Evolutionary conservation across 2,888 invertebrate species (phyloP), one percentile per base, ranked within the genome.

Genomic region (Galeruca laticollis): DNA sequence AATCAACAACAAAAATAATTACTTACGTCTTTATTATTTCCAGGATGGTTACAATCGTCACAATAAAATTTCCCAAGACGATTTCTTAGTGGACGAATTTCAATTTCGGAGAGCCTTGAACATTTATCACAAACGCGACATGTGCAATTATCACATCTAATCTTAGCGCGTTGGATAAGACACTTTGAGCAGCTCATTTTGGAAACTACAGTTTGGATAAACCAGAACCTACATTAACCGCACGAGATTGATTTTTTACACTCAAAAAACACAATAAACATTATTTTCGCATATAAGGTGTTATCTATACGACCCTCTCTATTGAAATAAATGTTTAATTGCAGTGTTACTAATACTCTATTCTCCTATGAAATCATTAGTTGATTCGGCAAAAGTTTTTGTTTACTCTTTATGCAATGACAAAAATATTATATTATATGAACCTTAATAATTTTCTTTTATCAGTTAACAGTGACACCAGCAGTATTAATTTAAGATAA

Each of bases 61-160:
- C 56, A 57, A 35, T 57, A 57, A 57, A 33, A 57, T 57, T 57
- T 57, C 1, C 33, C 26, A 8, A 57, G 15, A 15, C 56, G 33
- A 18, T 57, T 57, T 15, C 56, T 57, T 35, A 57, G n/a, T 0
- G 56, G 56, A 15, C 15, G 20, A 9, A 35, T 1, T 5, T 57
- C 56, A 10, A 18, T n/a, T 26, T 21, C 21, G 6, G 21, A 10
- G 26, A 54, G 52, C 15, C 11, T 18, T 6, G 18, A 31, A 35
- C 56, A 57, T 57, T 57, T 57, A n/a, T 57, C 56, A 35, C 56
- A 57, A 33, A 57, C 18, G 10, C 33, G 33, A 35, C 56, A 57
- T 18, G 35, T 57, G 33, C 56, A 57, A 57, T n/a, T 57, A 10
- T 57, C 33, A 18, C 56, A 57, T 35, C 33, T 57, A 57, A 57